These are phyloP conservation scores for Macrotis lagotis DNA, from an alignment of 2,113 vertebrate species.

Conservation along the genomic window DNA sequence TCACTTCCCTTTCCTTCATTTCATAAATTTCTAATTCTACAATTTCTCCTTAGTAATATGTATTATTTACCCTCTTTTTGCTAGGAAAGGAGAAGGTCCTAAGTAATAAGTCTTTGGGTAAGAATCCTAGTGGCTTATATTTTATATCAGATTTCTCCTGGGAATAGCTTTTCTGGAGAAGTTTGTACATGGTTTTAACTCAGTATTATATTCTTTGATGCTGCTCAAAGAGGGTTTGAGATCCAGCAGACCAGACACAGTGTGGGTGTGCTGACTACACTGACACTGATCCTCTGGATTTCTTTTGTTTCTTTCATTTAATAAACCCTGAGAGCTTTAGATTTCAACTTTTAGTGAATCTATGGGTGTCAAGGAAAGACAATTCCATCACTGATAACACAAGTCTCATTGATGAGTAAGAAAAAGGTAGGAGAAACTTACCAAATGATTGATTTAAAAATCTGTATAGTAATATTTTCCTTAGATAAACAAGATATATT, in stretches of 20 bases:
- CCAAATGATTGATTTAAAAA: slow-evolving; percentile 40
- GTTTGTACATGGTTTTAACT: slow-evolving; percentile 13
- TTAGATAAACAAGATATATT: slow-evolving; percentile 12
- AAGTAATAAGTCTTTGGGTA: slow-evolving; percentile 44
- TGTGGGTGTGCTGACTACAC: neutral
- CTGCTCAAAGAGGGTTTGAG: neutral
- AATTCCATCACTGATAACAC: slow-evolving; percentile 23
- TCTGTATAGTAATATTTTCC: slow-evolving; percentile 14
- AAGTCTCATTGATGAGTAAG: slow-evolving; percentile 24
- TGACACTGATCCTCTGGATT: slow-evolving; percentile 15
- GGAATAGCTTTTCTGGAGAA: slow-evolving; percentile 17
- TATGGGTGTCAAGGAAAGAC: slow-evolving; percentile 33
- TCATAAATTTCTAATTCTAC: slow-evolving; percentile 14
- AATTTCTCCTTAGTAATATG: slow-evolving; percentile 49
- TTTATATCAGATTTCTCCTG: slow-evolving; percentile 31
- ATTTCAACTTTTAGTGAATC: slow-evolving; percentile 17
- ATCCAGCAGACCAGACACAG: slow-evolving; percentile 27
- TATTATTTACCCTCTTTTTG: slow-evolving; percentile 56
- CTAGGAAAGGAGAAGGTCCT: slow-evolving; percentile 22
- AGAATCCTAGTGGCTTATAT: slow-evolving; percentile 49
- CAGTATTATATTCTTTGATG: neutral
- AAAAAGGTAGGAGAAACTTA: slow-evolving; percentile 23
- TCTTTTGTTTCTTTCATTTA: slow-evolving; percentile 24
- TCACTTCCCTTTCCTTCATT: neutral
- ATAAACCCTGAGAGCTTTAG: slow-evolving; percentile 25